Conservation (phyloP, 2,888 invertebrate species). For the Pollenia griseotomentosa region DNA sequence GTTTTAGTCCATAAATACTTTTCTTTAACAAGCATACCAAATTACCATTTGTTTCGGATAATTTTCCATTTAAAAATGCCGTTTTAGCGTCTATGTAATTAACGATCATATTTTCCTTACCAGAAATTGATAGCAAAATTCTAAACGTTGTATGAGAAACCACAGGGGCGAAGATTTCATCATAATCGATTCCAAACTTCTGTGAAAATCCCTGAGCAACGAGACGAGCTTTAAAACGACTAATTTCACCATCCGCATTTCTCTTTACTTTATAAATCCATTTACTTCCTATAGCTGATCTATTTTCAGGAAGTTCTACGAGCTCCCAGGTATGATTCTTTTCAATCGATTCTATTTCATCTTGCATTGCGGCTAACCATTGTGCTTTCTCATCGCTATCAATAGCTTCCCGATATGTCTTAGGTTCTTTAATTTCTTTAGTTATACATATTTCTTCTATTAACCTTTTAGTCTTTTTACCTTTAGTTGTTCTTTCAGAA, state of each 20-base stretch:
- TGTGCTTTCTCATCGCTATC: conserved; percentile 11
- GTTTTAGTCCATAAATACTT: conserved; percentile 68
- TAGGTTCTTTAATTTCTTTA: conserved; percentile 46
- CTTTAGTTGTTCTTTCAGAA: conserved; percentile 54
- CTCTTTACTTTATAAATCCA: conserved; percentile 70
- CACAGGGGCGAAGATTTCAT: conserved; percentile 64
- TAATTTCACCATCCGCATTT: conserved; percentile 62
- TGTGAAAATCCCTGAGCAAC: conserved; percentile 66
- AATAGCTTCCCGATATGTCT: conserved; percentile 29
- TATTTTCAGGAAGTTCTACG: conserved; percentile 68
- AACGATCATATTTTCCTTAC: conserved; percentile 43
- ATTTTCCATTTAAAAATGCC: conserved; percentile 59
- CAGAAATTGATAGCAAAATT: conserved; percentile 44
- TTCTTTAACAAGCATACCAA: conserved; percentile 58
- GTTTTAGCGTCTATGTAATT: conserved; percentile 66
- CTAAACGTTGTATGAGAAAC: conserved; percentile 41
- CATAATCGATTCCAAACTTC: too few species aligned
- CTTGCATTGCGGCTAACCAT: conserved; percentile 49
- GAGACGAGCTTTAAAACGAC: conserved; percentile 62
- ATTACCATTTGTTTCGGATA: conserved; percentile 34
- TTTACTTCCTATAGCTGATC: conserved; percentile 74
- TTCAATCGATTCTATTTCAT: conserved; percentile 44
- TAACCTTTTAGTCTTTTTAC: conserved; percentile 45
- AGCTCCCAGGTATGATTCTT: conserved; percentile 49
- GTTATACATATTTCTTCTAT: conserved; percentile 53